These are phyloP conservation scores for Vidua chalybeata DNA, from an alignment of 2,113 vertebrate genomes.

Conservation along the genomic window DNA sequence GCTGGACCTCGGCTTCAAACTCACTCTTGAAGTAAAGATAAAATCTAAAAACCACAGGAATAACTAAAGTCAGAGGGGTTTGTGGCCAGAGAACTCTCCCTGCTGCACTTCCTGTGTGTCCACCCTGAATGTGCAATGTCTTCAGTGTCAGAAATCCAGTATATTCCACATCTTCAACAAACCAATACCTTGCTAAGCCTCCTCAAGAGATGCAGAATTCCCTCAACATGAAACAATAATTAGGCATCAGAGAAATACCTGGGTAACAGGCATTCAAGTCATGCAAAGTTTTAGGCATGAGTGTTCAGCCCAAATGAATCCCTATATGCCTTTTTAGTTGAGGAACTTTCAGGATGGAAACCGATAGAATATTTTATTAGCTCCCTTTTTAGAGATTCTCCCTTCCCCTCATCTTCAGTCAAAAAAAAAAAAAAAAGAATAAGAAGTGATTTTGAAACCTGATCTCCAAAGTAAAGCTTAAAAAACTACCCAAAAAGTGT, in stretches of 20 bases:
- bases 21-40: background rate
- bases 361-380: background rate
- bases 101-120: background rate
- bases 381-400: background rate
- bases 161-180: background rate
- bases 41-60: background rate
- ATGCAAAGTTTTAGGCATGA: background rate
- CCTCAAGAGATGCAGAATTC: background rate
- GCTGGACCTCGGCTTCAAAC: background rate
- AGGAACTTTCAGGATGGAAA: background rate
- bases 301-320: background rate
- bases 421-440: background rate
- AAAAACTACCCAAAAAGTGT: background rate
- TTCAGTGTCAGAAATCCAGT: background rate
- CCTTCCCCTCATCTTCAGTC: fast-evolving
- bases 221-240: background rate
- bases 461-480: background rate
- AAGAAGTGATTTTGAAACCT: background rate
- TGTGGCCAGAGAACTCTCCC: background rate
- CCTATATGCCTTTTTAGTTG: background rate
- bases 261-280: background rate
- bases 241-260: background rate
- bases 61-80: background rate
- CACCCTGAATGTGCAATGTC: background rate
- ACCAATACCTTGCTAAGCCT: background rate